These are phyloP conservation scores for Anableps anableps DNA, from an alignment of 2,797 vertebrate species.

Conservation along the genomic window DNA sequence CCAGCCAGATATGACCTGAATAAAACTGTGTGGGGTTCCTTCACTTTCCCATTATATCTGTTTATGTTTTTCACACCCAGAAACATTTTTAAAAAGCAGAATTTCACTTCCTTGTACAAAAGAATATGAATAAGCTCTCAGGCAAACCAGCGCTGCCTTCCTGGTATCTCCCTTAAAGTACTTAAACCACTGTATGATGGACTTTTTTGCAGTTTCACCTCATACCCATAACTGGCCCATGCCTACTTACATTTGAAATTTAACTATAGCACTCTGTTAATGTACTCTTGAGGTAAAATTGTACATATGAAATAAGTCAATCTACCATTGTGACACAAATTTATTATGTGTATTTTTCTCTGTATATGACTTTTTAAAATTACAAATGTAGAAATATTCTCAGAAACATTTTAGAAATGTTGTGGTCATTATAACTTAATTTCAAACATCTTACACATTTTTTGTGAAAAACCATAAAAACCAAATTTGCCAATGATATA, in stretches of 20 bases:
- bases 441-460: background rate
- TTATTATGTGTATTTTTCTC: background rate
- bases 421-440: background rate
- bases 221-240: background rate
- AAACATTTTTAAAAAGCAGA: too few relatives aligned
- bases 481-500: background rate
- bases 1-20: background rate
- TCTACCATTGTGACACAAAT: background rate
- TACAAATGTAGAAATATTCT: background rate
- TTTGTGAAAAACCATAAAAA: background rate
- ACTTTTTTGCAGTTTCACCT: background rate
- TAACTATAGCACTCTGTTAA: background rate
- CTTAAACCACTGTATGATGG: background rate
- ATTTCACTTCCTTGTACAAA: too few relatives aligned
- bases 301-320: background rate
- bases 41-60: too few relatives aligned
- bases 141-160: too few relatives aligned
- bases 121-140: too few relatives aligned
- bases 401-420: background rate
- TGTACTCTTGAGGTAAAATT: background rate
- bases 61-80: too few relatives aligned
- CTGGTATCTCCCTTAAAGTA: background rate
- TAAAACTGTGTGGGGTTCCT: background rate
- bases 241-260: background rate
- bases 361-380: background rate